Conservation (phyloP, 2,888 invertebrate species). For the Crocallis elinguaria region DNA sequence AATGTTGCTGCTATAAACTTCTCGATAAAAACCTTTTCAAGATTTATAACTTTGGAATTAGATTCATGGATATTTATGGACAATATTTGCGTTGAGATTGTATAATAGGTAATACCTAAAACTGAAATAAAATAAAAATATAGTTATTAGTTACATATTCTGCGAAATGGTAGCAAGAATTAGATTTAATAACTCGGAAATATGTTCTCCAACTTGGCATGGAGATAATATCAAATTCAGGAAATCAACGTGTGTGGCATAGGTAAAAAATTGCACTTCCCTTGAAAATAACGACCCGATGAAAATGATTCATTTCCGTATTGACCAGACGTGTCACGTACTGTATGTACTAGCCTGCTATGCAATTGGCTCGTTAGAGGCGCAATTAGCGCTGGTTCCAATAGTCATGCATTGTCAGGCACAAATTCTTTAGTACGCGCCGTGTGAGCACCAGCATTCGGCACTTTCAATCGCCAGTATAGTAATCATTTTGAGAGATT, state of each 20-base stretch:
- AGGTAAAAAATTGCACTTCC: not conserved
- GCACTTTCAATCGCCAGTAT: slow-evolving; percentile 8
- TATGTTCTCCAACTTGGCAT: no score
- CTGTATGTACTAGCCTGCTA: slow-evolving; percentile 22
- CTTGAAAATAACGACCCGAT: slow-evolving; percentile 1
- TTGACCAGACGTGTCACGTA: slow-evolving; percentile 24
- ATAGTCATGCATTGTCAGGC: slow-evolving; percentile 38
- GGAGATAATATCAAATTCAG: no score
- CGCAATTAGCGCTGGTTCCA: slow-evolving; percentile 42
- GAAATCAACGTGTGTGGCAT: no score
- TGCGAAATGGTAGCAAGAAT: no score
- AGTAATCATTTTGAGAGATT: slow-evolving; percentile 6
- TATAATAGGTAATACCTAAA: not conserved
- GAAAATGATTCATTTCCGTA: slow-evolving; percentile 35
- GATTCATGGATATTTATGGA: no score
- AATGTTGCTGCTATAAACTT: not conserved
- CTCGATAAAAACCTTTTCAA: not conserved
- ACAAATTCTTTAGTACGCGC: slow-evolving; percentile 25
- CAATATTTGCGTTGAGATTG: not conserved
- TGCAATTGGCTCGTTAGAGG: slow-evolving; percentile 37
- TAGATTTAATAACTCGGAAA: no score
- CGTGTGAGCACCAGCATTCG: not conserved
- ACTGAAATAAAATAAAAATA: no score
- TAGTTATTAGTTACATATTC: no score
- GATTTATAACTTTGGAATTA: not conserved